Evolutionary conservation across 2,888 invertebrate genomes (phyloP).

Genomic region (Drosophila vallismaia): DNA sequence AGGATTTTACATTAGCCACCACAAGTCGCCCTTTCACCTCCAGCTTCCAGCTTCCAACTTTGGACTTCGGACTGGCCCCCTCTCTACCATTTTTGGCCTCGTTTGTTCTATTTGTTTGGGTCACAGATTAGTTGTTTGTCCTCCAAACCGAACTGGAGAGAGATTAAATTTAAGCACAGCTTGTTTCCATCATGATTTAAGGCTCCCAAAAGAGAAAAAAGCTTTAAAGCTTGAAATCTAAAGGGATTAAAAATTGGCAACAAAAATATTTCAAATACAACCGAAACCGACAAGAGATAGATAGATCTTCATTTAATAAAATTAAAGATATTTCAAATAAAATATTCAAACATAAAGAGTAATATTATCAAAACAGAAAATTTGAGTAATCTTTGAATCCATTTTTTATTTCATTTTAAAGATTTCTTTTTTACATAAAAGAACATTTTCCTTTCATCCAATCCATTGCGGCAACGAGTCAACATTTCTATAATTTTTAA

Average conservation of each 20-base stretch:
- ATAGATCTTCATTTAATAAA: too few relatives aligned
- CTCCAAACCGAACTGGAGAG: constrained; percentile 9
- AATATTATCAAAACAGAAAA: background rate
- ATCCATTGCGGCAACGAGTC: constrained; percentile 4
- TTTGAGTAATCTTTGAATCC: background rate
- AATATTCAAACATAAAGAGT: too few relatives aligned
- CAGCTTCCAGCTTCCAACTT: background rate
- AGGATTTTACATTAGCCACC: constrained; percentile 30
- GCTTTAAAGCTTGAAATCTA: background rate
- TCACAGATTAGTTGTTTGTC: constrained; percentile 36
- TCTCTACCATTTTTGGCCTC: background rate
- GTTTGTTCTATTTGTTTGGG: constrained; percentile 40
- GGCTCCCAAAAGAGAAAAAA: background rate
- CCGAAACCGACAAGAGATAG: too few relatives aligned
- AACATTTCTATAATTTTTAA: constrained; percentile 62
- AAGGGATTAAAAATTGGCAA: too few relatives aligned
- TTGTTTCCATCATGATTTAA: constrained; percentile 10
- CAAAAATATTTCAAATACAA: too few relatives aligned
- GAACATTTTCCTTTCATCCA: background rate
- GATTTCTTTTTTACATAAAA: background rate
- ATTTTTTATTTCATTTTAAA: background rate
- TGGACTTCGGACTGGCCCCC: too few relatives aligned
- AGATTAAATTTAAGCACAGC: constrained; percentile 22
- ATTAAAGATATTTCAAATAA: too few relatives aligned
- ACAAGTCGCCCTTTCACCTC: constrained; percentile 45